Base-by-base conservation (phyloP, 2,113 vertebrate genomes). In the Chloropsis cyanopogon region DNA sequence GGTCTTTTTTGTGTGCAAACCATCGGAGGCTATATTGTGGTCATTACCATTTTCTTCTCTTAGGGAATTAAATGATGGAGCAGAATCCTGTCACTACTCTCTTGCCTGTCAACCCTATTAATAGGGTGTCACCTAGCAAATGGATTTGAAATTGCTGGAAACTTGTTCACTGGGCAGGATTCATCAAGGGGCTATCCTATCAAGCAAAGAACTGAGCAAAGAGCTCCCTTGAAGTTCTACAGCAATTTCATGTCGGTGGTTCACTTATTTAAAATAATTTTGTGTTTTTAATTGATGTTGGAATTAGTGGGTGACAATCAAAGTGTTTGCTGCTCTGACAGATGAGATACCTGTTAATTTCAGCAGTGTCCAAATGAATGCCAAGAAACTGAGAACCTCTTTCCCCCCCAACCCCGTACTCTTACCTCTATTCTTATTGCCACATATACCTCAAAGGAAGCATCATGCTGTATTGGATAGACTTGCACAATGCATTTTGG, bases 61-160 rank as follows among this genome's bases (percentile, higher is more conserved):
- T 59, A 53, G 75, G 75, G 50, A 59, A 83, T 46, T 77, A 78
- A 90, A 52, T 52, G 50, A 66, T 88, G 68, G 42, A 88, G 35
- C 25, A 59, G 54, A 54, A 41, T 86, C 53, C 52, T 73, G 14
- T 80, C 83, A 65, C 42, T 76, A 13, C 26, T 66, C 5, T 41
- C 22, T 56, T 77, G 47, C 23, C 24, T 65, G 9, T 54, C 2
- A 10, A 59, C 63, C 33, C 4, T 53, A 68, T 63, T 79, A 76
- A 86, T 47, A 42, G 6, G 39, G 31, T 88, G 41, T 90, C 63
- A 75, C 39, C 11, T 44, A 49, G 41, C 21, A 95, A 96, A 69
- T 60, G 11, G 52, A 39, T 83, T 76, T 92, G 80, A 92, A 81
- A 90, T 72, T 65, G 46, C 80, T 70, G 78, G 81, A 83, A 92